phyloP scores from a whole-genome alignment of 2,113 vertebrate genomes.

The Azemiops feae region DNA sequence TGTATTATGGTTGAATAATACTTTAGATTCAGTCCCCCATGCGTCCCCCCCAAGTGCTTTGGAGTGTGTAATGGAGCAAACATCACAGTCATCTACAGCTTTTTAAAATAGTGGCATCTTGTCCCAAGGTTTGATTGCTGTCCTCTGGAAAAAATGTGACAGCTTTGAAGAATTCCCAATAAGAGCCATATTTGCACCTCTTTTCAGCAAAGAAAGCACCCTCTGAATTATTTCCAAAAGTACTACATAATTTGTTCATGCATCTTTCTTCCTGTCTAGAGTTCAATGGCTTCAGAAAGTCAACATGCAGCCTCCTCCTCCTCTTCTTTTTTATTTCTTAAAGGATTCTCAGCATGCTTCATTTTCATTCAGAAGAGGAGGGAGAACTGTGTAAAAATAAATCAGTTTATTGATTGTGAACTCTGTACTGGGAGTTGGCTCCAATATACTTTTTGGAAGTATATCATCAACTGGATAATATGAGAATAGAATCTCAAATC shows the following conservation, averaged over 20 bases:
- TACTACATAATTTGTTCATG: not conserved
- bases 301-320: not conserved
- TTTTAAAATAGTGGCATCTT: not conserved
- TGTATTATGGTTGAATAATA: not conserved
- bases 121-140: not conserved
- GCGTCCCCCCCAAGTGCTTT: not conserved
- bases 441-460: conserved; percentile 17
- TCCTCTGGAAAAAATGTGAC: not conserved
- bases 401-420: not conserved
- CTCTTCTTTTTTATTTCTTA: not conserved
- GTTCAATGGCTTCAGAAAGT: not conserved
- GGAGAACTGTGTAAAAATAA: not conserved
- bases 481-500: conserved; percentile 1
- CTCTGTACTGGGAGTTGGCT: not conserved
- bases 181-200: not conserved
- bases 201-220: not conserved
- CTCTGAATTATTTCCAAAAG: not conserved
- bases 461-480: conserved; percentile 28
- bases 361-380: not conserved
- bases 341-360: not conserved
- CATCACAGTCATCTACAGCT: not conserved
- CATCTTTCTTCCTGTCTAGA: not conserved
- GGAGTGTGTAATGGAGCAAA: not conserved
- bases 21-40: not conserved
- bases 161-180: not conserved